phyloP scores from a whole-genome alignment of 2,113 vertebrate species.

The Aplodontia rufa region DNA sequence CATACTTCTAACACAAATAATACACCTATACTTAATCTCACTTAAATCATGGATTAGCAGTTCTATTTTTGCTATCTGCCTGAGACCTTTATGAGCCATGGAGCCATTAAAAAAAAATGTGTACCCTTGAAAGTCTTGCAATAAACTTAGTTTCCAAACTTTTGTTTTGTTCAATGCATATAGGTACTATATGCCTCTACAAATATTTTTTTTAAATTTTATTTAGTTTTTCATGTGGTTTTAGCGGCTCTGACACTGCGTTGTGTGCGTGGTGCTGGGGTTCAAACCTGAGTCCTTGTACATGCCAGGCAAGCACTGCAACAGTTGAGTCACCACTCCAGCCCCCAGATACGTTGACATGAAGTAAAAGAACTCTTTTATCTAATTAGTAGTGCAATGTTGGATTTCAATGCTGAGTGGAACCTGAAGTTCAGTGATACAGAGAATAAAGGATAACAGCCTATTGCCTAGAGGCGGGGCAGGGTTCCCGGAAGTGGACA shows the following conservation, averaged over 20 bases:
- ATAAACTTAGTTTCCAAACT: background rate
- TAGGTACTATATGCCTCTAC: background rate
- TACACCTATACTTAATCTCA: no score
- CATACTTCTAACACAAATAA: no score
- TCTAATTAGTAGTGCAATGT: background rate
- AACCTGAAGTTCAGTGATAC: background rate
- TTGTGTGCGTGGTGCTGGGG: no score
- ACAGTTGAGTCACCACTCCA: no score
- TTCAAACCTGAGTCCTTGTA: no score
- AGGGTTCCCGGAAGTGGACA: background rate
- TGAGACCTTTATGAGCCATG: background rate
- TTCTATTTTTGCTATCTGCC: background rate
- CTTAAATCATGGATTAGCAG: background rate
- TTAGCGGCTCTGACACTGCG: no score
- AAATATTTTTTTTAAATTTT: no score
- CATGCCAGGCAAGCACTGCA: no score
- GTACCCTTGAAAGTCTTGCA: background rate
- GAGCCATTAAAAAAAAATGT: background rate
- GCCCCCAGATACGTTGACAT: no score
- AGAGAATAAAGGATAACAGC: background rate
- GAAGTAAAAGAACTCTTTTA: background rate
- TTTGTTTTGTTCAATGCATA: background rate
- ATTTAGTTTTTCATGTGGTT: no score
- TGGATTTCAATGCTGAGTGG: background rate
- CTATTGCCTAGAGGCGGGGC: background rate